phyloP scores from a whole-genome alignment of 2,113 vertebrate species.

The Sinocyclocheilus maitianheensis region DNA sequence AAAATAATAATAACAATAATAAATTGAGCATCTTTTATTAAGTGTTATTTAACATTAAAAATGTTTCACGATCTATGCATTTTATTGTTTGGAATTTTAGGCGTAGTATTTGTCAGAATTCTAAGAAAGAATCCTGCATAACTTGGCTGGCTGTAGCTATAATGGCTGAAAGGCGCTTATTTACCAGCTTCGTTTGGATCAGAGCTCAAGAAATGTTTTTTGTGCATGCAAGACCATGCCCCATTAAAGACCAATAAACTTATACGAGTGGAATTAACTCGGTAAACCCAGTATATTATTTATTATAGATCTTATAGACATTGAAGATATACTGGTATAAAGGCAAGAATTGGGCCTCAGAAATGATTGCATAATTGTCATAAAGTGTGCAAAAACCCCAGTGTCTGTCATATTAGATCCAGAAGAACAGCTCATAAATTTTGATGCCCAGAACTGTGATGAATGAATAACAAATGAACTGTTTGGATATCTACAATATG shows the following conservation, averaged over 20 bases:
- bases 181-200: conserved; percentile 53
- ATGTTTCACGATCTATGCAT: neutral
- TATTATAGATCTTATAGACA: conserved; percentile 65
- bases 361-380: conserved; percentile 60
- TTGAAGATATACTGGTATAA: conserved; percentile 55
- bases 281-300: conserved; percentile 56
- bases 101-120: neutral
- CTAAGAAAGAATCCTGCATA: conserved; percentile 8
- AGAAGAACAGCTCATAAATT: conserved; percentile 33
- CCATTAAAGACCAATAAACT: conserved; percentile 60
- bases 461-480: neutral
- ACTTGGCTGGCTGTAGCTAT: conserved; percentile 52
- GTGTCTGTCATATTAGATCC: conserved; percentile 61
- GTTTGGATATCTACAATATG: conserved; percentile 5
- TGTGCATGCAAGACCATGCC: conserved; percentile 55
- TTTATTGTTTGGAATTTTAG: neutral
- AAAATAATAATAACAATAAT: too few relatives aligned
- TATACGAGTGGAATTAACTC: conserved; percentile 60
- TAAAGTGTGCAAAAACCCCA: conserved; percentile 54
- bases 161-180: conserved; percentile 47
- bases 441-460: neutral
- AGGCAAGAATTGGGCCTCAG: conserved; percentile 52
- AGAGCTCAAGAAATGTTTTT: conserved; percentile 51
- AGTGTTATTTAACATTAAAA: neutral
- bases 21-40: neutral